Percentiles rank a stretch among this genome's conserved stretches.
These are phyloP conservation scores for Numida meleagris DNA, from an alignment of 2,113 vertebrate species.

Conservation along the genomic window DNA sequence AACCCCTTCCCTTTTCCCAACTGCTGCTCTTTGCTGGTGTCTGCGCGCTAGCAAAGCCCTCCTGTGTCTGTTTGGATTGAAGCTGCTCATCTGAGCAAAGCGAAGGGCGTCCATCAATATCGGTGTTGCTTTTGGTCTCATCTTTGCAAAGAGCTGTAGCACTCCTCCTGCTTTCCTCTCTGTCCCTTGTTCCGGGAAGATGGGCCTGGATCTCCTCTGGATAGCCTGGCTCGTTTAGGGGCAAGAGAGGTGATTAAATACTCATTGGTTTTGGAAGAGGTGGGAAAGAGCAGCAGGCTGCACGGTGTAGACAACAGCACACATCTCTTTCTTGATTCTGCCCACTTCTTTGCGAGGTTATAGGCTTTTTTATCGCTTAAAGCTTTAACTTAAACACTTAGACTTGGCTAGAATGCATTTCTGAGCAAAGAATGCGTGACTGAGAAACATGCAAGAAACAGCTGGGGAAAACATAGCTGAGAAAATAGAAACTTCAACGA, in stretches of 20 bases:
- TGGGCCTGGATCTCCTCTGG: background rate
- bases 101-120: background rate
- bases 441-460: background rate
- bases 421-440: slow-evolving; percentile 23
- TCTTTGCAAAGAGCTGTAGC: background rate
- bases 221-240: background rate
- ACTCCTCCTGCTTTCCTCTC: background rate
- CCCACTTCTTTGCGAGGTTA: background rate
- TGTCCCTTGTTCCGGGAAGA: background rate
- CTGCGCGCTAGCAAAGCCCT: background rate
- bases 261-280: background rate
- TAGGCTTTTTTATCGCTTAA: background rate
- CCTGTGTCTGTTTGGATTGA: slow-evolving; percentile 3
- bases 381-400: background rate
- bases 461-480: background rate
- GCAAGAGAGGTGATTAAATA: background rate
- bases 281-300: background rate
- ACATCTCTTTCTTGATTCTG: background rate
- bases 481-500: background rate
- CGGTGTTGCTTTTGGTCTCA: background rate
- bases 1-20: slow-evolving; percentile 46
- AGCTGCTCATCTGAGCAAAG: background rate
- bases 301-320: background rate
- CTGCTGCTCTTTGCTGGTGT: slow-evolving; percentile 7
- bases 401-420: background rate